Percentiles rank a stretch among this genome's conserved stretches.
Evolutionary conservation across 2,888 invertebrate species (phyloP).

Genomic region (Vannuccia rotundouncinata): DNA sequence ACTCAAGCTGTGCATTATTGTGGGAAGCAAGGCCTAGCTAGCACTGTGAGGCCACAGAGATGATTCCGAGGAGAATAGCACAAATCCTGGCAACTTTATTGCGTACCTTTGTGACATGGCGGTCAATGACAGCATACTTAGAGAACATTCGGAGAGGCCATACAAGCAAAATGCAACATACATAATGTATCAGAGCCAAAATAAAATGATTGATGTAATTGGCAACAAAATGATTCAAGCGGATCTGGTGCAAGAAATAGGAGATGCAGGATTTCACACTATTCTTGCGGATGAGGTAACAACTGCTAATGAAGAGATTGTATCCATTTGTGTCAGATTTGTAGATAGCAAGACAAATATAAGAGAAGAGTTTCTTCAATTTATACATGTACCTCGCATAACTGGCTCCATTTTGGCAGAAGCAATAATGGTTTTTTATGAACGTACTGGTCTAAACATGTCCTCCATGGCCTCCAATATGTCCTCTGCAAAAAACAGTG

Average conservation of each 20-base stretch:
- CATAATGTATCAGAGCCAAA: neutral
- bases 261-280: slow-evolving; percentile 31
- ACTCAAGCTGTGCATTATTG: neutral
- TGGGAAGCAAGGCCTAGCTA: neutral
- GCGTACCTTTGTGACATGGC: neutral
- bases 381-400: slow-evolving; percentile 22
- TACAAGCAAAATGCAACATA: slow-evolving; percentile 28
- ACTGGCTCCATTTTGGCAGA: slow-evolving; percentile 21
- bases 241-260: slow-evolving; percentile 29
- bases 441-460: slow-evolving; percentile 12
- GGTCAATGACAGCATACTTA: neutral
- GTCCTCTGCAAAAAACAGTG: neutral
- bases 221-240: slow-evolving; percentile 33
- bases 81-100: neutral
- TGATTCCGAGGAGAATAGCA: neutral
- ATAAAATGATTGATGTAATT: slow-evolving; percentile 32
- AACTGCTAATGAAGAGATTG: slow-evolving; percentile 30
- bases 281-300: slow-evolving; percentile 37
- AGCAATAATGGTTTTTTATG: slow-evolving; percentile 16
- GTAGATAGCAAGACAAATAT: slow-evolving; percentile 32
- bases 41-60: neutral
- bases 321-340: slow-evolving; percentile 34
- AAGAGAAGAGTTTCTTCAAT: slow-evolving; percentile 36
- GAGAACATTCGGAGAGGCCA: slow-evolving; percentile 29
- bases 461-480: neutral